Evolutionary conservation across 2,888 invertebrate species (phyloP).

Genomic region (Lithophane socia): DNA sequence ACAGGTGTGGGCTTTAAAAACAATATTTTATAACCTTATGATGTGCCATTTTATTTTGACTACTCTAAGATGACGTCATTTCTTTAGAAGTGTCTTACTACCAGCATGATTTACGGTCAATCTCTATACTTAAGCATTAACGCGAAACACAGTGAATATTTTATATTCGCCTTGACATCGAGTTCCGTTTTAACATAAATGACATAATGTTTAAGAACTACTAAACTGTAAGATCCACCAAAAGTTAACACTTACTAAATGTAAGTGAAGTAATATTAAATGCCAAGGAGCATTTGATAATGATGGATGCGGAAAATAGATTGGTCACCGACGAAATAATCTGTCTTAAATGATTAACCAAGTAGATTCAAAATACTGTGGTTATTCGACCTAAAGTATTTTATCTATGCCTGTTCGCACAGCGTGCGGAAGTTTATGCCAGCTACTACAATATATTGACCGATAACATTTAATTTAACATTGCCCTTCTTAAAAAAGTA

Average conservation of each 20-base stretch:
- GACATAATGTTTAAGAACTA: conserved; percentile 57
- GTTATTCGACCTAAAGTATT: too few relatives aligned
- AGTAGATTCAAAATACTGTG: neutral
- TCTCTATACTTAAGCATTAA: conserved; percentile 33
- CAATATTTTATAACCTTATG: conserved; percentile 35
- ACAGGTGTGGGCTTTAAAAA: conserved; percentile 38
- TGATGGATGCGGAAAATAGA: neutral
- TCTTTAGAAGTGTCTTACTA: conserved; percentile 27
- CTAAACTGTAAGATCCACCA: conserved; percentile 30
- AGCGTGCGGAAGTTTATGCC: too few relatives aligned
- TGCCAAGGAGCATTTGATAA: conserved; percentile 36
- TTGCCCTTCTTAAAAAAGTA: neutral
- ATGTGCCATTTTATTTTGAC: conserved; percentile 37
- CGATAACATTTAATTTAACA: neutral
- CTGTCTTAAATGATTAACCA: neutral
- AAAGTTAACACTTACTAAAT: conserved; percentile 37
- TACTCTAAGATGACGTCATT: conserved; percentile 45
- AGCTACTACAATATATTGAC: too few relatives aligned
- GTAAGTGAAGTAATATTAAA: conserved; percentile 32
- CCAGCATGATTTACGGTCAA: conserved; percentile 45
- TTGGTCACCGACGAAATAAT: neutral
- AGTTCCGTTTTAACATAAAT: conserved; percentile 57
- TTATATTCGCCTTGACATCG: conserved; percentile 58
- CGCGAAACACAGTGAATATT: conserved; percentile 38
- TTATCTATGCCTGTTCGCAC: too few relatives aligned